A percentile compares a stretch with the other conserved stretches of the same genome.
These are phyloP conservation scores for Cephalotes varians DNA, from an alignment of 2,888 invertebrate genomes.

Conservation along the genomic window DNA sequence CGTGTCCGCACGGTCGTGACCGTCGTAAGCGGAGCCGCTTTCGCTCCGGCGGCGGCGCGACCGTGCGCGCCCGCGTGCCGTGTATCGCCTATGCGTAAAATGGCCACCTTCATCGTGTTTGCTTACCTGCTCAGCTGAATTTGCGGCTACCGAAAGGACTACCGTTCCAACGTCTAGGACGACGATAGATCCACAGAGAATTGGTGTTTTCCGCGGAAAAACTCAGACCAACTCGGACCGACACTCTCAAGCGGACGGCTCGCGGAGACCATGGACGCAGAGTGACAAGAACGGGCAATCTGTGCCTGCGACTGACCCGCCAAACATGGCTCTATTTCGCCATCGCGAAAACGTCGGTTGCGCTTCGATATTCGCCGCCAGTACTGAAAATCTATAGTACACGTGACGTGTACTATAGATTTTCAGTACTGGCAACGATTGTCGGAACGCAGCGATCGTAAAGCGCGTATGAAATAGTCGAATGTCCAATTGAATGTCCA, in stretches of 20 bases:
- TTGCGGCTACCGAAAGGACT: neutral
- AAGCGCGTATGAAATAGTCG: too few relatives aligned
- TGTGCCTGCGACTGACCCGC: too few relatives aligned
- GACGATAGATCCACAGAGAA: constrained; percentile 70
- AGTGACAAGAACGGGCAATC: too few relatives aligned
- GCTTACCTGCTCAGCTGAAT: constrained; percentile 30
- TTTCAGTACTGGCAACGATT: too few relatives aligned
- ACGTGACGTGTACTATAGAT: too few relatives aligned
- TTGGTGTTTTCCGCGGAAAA: constrained; percentile 80
- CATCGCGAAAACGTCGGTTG: too few relatives aligned
- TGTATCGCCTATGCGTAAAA: constrained; percentile 48
- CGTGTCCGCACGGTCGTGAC: neutral
- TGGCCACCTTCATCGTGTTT: neutral
- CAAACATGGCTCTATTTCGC: too few relatives aligned
- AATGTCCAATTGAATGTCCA: too few relatives aligned
- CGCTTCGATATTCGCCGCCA: too few relatives aligned
- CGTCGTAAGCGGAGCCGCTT: neutral
- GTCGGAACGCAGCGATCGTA: too few relatives aligned
- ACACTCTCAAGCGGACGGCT: constrained; percentile 78
- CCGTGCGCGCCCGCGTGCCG: constrained; percentile 37
- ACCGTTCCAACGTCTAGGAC: neutral
- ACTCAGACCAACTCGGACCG: constrained; percentile 74
- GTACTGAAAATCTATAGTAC: too few relatives aligned
- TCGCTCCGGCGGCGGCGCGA: constrained; percentile 48
- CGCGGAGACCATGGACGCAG: constrained; percentile 71